phyloP scores from a whole-genome alignment of 2,797 vertebrate genomes.

The Rhinoraja longicauda region DNA sequence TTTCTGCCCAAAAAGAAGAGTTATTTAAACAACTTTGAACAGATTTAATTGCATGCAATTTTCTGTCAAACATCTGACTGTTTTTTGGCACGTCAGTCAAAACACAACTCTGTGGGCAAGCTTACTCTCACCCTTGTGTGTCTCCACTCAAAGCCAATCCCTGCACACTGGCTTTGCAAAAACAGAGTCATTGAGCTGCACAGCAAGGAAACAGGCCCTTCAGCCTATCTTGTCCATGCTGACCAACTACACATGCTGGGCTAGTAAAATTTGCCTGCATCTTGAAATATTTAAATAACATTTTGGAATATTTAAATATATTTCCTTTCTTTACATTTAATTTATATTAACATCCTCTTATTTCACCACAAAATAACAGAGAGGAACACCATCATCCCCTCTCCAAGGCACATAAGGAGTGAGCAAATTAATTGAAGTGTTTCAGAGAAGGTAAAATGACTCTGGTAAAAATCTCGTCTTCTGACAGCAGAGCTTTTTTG shows the following conservation, averaged over 20 bases:
- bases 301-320: not conserved
- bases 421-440: not conserved
- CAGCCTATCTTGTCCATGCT: too few relatives aligned
- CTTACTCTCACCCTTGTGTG: not conserved
- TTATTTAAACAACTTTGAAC: not conserved
- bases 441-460: not conserved
- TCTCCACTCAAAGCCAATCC: not conserved
- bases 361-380: not conserved
- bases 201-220: too few relatives aligned
- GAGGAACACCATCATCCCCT: not conserved
- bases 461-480: not conserved
- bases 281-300: not conserved
- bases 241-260: too few relatives aligned
- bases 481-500: not conserved
- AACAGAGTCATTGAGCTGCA: too few relatives aligned
- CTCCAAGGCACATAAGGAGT: not conserved
- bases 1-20: not conserved
- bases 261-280: too few relatives aligned
- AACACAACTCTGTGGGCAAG: not conserved
- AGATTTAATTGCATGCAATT: not conserved
- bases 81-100: not conserved
- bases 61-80: not conserved
- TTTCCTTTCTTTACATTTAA: not conserved
- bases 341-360: not conserved
- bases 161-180: not conserved